Conservation (phyloP, 53 echinoderm and acorn worm genomes). For the Holothuria scabra region DNA sequence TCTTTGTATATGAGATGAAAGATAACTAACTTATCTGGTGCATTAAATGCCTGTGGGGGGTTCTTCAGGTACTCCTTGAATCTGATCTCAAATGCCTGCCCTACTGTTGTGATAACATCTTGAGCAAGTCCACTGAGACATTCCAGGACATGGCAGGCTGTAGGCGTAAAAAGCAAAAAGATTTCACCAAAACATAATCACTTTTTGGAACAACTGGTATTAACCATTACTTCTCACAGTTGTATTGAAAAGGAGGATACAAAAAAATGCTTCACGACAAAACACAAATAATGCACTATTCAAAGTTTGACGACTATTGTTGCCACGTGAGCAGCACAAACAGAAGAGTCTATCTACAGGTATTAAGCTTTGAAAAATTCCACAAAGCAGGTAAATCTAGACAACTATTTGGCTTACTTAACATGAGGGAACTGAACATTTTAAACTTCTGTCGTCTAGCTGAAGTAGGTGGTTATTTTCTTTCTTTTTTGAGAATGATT, state of each 20-base stretch:
- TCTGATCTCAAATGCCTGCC: conserved; percentile 97
- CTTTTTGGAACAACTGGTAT: not conserved
- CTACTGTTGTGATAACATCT: conserved; percentile 97
- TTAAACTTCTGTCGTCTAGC: no score
- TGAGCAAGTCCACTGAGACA: conserved; percentile 91
- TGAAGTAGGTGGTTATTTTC: no score
- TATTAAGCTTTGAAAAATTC: no score
- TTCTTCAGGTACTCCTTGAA: conserved; percentile 97
- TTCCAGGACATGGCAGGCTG: conserved; percentile 95
- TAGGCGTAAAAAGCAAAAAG: not conserved
- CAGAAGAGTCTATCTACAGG: no score
- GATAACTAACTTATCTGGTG: conserved; percentile 84
- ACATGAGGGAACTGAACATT: no score
- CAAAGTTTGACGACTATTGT: no score
- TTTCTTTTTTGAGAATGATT: no score
- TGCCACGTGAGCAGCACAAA: no score
- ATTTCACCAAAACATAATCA: not conserved
- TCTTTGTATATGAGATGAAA: no score
- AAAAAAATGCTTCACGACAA: not conserved
- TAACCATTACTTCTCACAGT: not conserved
- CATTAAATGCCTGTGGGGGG: conserved; percentile 89
- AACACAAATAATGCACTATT: not conserved
- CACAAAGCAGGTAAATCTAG: no score
- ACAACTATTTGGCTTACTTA: no score
- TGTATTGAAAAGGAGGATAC: not conserved